Conservation (phyloP, 2,113 vertebrate genomes). For the Dendrocopos noguchii region DNA sequence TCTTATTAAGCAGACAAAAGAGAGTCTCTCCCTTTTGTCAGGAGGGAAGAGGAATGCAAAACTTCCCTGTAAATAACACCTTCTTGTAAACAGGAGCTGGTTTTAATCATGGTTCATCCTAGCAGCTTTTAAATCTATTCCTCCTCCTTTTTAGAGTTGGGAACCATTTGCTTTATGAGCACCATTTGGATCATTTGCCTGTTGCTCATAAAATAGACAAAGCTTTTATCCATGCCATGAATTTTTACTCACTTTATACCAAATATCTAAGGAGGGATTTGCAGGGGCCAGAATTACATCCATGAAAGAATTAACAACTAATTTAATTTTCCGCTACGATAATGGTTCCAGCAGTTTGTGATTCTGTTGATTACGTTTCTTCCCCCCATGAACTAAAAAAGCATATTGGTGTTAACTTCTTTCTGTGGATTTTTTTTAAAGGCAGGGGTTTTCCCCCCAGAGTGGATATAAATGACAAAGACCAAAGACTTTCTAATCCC, state of each 20-base stretch:
- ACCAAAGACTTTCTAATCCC: not conserved
- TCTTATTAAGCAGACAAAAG: not conserved
- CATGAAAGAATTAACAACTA: slow-evolving; percentile 67
- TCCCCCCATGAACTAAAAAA: not conserved
- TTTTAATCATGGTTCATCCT: not conserved
- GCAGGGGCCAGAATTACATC: slow-evolving; percentile 55
- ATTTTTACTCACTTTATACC: slow-evolving; percentile 71
- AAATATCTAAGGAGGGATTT: slow-evolving; percentile 72
- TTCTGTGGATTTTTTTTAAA: not conserved
- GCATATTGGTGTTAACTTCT: not conserved
- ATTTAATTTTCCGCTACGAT: slow-evolving; percentile 60
- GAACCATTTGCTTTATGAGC: slow-evolving; percentile 62
- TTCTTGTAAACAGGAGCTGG: not conserved
- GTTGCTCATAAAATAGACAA: slow-evolving; percentile 67
- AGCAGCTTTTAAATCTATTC: slow-evolving; percentile 49
- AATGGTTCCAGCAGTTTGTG: slow-evolving; percentile 40
- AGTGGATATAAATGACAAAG: not conserved
- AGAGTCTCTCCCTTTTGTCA: not conserved
- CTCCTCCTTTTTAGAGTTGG: slow-evolving; percentile 39
- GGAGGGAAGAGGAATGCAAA: not conserved
- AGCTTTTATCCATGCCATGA: slow-evolving; percentile 67
- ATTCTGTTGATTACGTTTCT: slow-evolving; percentile 55
- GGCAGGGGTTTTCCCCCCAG: rapidly evolving
- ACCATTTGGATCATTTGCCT: slow-evolving; percentile 62
- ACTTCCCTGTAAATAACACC: not conserved